Evolutionary conservation across 1,140 invertebrate genomes (phyloP), one percentile per base, ranked within the genome.

Genomic region (Leptestheria dahalacensis): DNA sequence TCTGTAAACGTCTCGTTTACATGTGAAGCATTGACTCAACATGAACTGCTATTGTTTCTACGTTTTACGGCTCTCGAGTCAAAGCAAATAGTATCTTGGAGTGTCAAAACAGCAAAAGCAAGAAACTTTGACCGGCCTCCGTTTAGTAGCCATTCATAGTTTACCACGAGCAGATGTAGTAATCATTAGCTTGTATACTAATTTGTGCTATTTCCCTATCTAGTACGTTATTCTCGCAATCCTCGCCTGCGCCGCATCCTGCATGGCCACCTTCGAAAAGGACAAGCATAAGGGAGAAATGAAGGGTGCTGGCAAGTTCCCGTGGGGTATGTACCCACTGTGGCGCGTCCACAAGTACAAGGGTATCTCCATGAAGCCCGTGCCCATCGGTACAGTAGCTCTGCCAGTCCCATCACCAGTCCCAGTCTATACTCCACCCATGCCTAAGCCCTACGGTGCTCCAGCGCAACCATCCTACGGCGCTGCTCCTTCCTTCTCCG

Each of bases 261-360:
- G 33, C 15, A 9, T 15, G 33, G 33, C 33, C 33, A 41, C 33
- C 15, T 41, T 41, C 33, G 33, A 41, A 6, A 41, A 41, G 33
- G 53, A 56, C 21, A 56, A 56, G 41, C 24, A 3, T 9, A 21
- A 33, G 26, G 26, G 23, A 28, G 26, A 56, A 26, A 15, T 56
- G 2, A 56, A 56, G 20, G 41, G 18, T 25, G 20, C 33, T 3
- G 18, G 26, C 2, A 56, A 56, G 41, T 56, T 60, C 12, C 59
- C 59, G 20, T 60, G 59, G 59, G 59, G 59, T 4, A 53, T 60
- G 21, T 60, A 60, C 51, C 59, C 59, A 2, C 48, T 60, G 15
- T 60, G 59, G 59, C 49, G 51, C 26, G 50, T 60, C 11, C 59
- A 60, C 50, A 60, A 60, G 25, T 60, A 60, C 51, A 60, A 60